Conservation (phyloP, 2,888 invertebrate species). For the Nephrotoma guestfalica region DNA sequence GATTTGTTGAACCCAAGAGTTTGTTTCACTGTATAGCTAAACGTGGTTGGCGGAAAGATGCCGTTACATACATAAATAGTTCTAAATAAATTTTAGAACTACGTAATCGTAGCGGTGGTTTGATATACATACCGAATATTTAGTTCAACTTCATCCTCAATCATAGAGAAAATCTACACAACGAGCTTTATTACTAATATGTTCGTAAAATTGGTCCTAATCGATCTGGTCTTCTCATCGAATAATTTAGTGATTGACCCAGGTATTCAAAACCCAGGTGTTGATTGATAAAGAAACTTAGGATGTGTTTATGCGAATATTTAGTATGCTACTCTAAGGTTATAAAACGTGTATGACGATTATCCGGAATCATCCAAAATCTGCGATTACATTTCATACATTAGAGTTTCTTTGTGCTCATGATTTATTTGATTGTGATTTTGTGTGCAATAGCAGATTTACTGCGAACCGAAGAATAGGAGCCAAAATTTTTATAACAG, state of each 20-base stretch:
- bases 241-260: slow-evolving; percentile 37
- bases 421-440: slow-evolving; percentile 80
- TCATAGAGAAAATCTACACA: slow-evolving; percentile 65
- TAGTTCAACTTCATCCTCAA: slow-evolving; percentile 61
- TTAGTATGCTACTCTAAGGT: slow-evolving; percentile 86
- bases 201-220: slow-evolving; percentile 74
- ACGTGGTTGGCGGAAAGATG: slow-evolving; percentile 86
- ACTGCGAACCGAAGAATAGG: slow-evolving; percentile 46
- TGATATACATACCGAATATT: slow-evolving; percentile 85
- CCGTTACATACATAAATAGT: slow-evolving; percentile 51
- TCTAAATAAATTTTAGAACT: slow-evolving; percentile 56
- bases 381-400: slow-evolving; percentile 95
- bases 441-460: slow-evolving; percentile 55
- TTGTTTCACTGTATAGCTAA: slow-evolving; percentile 84
- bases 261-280: slow-evolving; percentile 42
- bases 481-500: slow-evolving; percentile 43
- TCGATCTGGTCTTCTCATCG: slow-evolving; percentile 84
- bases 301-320: slow-evolving; percentile 87
- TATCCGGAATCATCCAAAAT: slow-evolving; percentile 87
- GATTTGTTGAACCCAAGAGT: slow-evolving; percentile 95
- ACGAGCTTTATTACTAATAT: slow-evolving; percentile 62
- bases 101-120: slow-evolving; percentile 92
- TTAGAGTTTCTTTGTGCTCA: slow-evolving; percentile 85
- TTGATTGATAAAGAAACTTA: slow-evolving; percentile 89
- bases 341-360: slow-evolving; percentile 76